A percentile compares a stretch with the other conserved stretches of the same genome.
These are phyloP conservation scores for Drosophila nigromelanica DNA, from an alignment of 1,140 invertebrate species.

Conservation along the genomic window DNA sequence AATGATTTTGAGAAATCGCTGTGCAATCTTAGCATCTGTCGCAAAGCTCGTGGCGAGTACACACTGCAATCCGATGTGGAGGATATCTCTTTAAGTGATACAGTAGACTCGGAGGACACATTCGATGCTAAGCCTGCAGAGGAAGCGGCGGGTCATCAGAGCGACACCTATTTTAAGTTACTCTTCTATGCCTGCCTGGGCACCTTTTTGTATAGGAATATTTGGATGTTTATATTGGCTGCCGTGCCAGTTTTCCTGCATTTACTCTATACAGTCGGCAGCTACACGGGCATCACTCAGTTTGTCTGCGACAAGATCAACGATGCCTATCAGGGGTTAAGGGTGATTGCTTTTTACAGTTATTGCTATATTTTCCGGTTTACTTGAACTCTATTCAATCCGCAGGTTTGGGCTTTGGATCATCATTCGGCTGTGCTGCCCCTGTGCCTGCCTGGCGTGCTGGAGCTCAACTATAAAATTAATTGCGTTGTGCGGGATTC, in stretches of 20 bases:
- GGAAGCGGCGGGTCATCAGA: slow-evolving; percentile 50
- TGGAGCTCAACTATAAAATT: slow-evolving; percentile 85
- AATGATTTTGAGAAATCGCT: slow-evolving; percentile 70
- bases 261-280: slow-evolving; percentile 63
- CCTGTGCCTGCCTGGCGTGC: slow-evolving; percentile 86
- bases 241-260: slow-evolving; percentile 75
- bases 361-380: not conserved
- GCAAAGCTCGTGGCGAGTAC: slow-evolving; percentile 44
- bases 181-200: slow-evolving; percentile 79
- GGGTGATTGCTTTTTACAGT: slow-evolving; percentile 36
- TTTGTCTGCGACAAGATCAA: slow-evolving; percentile 62
- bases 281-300: slow-evolving; percentile 69
- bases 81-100: slow-evolving; percentile 75
- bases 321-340: slow-evolving; percentile 51
- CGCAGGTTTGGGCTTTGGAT: slow-evolving; percentile 83
- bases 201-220: slow-evolving; percentile 78
- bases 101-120: slow-evolving; percentile 70
- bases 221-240: slow-evolving; percentile 81
- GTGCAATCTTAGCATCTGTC: slow-evolving; percentile 58
- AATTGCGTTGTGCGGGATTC: slow-evolving; percentile 84
- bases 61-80: slow-evolving; percentile 68
- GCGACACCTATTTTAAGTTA: slow-evolving; percentile 74
- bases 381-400: not conserved
- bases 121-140: slow-evolving; percentile 44
- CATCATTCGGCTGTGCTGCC: slow-evolving; percentile 86